These are phyloP conservation scores for Schrankia costaestrigalis DNA, from an alignment of 2,888 invertebrate species.

Conservation along the genomic window DNA sequence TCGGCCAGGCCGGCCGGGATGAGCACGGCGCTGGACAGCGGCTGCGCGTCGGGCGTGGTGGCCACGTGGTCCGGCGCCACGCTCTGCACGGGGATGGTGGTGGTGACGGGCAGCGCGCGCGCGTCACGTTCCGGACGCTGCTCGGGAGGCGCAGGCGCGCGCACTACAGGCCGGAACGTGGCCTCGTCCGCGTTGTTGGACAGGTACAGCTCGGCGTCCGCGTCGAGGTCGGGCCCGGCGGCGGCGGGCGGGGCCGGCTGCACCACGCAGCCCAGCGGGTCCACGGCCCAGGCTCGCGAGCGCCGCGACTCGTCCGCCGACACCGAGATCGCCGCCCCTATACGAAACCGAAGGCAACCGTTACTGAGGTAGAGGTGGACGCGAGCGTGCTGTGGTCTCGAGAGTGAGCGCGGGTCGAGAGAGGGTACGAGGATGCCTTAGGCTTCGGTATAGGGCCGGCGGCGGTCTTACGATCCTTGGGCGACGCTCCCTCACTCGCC, in stretches of 20 bases:
- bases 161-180: conserved; percentile 84
- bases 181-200: conserved; percentile 83
- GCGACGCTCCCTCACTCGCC: conserved; percentile 51
- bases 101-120: conserved; percentile 54
- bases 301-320: conserved; percentile 38
- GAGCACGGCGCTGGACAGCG: conserved; percentile 30
- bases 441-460: conserved; percentile 68
- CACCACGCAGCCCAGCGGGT: conserved; percentile 76
- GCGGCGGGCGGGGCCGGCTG: conserved; percentile 35
- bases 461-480: conserved; percentile 39
- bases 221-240: conserved; percentile 62
- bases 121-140: conserved; percentile 45
- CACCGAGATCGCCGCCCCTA: conserved; percentile 78
- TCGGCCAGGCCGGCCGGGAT: conserved; percentile 36
- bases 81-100: conserved; percentile 63
- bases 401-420: conserved; percentile 12
- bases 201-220: conserved; percentile 68
- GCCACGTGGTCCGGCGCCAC: conserved; percentile 31
- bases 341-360: conserved; percentile 91
- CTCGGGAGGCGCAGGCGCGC: conserved; percentile 65
- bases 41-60: conserved; percentile 18
- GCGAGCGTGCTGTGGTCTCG: conserved; percentile 3
- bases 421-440: conserved; percentile 67
- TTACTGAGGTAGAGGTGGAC: conserved; percentile 39
- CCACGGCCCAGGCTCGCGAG: conserved; percentile 63